These are phyloP conservation scores for Eulemur rubriventer DNA, from an alignment of 2,797 vertebrate genomes.

Conservation along the genomic window DNA sequence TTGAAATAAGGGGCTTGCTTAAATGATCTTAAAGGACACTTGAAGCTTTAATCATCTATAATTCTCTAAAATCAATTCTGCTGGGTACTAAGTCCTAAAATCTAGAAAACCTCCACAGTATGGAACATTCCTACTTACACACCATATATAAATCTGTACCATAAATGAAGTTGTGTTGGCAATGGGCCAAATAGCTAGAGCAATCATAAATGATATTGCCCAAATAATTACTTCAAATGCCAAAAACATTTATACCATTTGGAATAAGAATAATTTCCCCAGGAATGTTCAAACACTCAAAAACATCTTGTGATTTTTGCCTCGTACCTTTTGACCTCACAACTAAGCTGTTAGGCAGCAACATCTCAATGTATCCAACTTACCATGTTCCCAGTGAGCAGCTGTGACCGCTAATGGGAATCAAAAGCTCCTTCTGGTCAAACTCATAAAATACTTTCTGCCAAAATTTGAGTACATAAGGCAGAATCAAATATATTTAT, in stretches of 20 bases:
- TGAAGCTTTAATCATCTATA: background rate
- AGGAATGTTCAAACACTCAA: constrained; percentile 15
- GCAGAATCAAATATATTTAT: constrained; percentile 28
- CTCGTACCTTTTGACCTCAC: background rate
- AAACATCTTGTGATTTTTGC: constrained; percentile 11
- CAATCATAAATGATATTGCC: background rate
- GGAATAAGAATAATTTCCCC: background rate
- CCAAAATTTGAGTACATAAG: background rate
- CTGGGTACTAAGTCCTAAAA: background rate
- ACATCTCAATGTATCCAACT: background rate
- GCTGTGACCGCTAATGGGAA: background rate
- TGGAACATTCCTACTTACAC: background rate
- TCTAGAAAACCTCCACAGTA: background rate
- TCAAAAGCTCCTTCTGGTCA: constrained; percentile 30
- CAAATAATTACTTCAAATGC: background rate
- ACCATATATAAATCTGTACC: background rate
- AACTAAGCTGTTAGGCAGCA: background rate
- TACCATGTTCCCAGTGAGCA: background rate
- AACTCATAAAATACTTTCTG: constrained; percentile 46
- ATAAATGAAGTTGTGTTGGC: background rate
- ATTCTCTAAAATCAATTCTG: background rate
- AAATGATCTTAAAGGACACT: background rate
- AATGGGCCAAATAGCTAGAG: background rate
- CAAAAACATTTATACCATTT: background rate
- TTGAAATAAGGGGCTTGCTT: constrained; percentile 1